Percentiles rank a stretch among this genome's conserved stretches.
phyloP scores from a whole-genome alignment of 2,888 invertebrate species.

The Cephus runcator region DNA sequence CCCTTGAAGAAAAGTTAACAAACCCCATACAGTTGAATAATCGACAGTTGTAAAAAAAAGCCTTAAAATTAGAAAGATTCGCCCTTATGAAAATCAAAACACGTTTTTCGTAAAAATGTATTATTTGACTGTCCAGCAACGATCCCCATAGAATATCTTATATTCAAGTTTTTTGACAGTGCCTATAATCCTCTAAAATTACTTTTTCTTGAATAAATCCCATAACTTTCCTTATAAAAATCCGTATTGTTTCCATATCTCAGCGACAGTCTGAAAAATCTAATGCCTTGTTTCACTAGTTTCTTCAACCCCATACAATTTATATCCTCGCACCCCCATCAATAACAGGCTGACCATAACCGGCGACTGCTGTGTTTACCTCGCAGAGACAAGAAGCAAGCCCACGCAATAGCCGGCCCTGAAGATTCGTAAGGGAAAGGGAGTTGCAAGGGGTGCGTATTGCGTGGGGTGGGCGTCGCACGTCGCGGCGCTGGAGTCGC shows the following conservation, averaged over 20 bases:
- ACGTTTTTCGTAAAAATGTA: not conserved
- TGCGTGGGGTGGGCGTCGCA: slow-evolving; percentile 30
- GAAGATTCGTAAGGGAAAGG: not conserved
- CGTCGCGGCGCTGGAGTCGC: slow-evolving; percentile 55
- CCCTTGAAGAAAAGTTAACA: not conserved
- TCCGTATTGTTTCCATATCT: not conserved
- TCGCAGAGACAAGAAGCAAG: not conserved
- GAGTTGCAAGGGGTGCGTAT: not conserved
- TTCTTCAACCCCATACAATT: not conserved
- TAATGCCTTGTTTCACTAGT: not conserved
- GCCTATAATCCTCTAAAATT: not conserved
- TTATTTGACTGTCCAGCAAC: not conserved
- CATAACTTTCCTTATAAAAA: not conserved
- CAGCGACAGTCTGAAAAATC: not conserved
- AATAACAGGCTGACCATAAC: not conserved
- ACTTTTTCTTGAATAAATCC: not conserved
- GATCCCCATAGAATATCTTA: not conserved
- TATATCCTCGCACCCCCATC: not conserved
- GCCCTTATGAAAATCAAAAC: too few relatives aligned
- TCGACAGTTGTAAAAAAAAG: not conserved
- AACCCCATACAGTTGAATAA: not conserved
- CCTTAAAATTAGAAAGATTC: not conserved
- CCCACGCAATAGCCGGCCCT: not conserved
- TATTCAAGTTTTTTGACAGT: not conserved
- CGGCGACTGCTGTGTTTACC: not conserved